These are phyloP conservation scores for Tylochromis polylepis DNA, from an alignment of 2,113 vertebrate species.

Conservation along the genomic window DNA sequence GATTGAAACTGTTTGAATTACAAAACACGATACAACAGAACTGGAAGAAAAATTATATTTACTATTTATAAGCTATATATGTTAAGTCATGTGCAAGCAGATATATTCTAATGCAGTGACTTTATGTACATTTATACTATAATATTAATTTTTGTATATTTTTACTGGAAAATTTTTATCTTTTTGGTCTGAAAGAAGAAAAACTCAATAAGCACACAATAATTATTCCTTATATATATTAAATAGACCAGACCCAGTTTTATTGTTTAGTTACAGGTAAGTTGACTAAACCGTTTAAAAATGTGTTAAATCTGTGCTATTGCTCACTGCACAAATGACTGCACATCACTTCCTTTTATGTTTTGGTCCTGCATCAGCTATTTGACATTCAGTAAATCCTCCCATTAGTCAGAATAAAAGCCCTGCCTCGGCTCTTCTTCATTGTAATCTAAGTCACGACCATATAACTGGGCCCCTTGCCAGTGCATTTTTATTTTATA, in stretches of 20 bases:
- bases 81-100: background rate
- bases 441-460: slow-evolving; percentile 59
- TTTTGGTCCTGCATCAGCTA: slow-evolving; percentile 10
- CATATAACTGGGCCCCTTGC: slow-evolving; percentile 37
- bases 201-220: background rate
- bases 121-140: background rate
- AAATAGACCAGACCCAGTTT: background rate
- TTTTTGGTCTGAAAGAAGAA: background rate
- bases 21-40: background rate
- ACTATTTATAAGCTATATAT: background rate
- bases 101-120: background rate
- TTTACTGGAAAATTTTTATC: no score
- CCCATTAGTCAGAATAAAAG: slow-evolving; percentile 37
- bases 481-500: slow-evolving; percentile 35
- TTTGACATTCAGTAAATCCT: slow-evolving; percentile 39
- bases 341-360: background rate
- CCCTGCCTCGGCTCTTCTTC: slow-evolving; percentile 17
- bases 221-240: background rate
- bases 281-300: background rate
- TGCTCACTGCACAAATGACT: background rate
- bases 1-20: background rate
- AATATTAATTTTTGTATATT: background rate
- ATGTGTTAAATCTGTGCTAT: background rate
- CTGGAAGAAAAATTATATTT: background rate
- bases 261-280: background rate